A percentile compares a stretch with the other conserved stretches of the same genome.
phyloP scores from a whole-genome alignment of 1,140 invertebrate species.

The Drosophila cardini region DNA sequence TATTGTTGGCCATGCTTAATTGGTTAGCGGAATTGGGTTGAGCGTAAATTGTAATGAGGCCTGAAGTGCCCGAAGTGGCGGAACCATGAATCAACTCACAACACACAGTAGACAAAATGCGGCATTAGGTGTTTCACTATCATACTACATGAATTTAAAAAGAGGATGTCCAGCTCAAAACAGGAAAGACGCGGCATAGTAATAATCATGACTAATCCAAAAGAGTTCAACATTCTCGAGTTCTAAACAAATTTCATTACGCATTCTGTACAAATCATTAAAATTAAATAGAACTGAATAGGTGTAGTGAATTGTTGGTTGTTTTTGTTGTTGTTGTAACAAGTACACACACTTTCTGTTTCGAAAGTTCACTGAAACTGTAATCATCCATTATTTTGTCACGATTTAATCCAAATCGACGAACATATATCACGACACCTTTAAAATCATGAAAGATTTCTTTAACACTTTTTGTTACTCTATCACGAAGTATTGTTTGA shows the following conservation, averaged over 20 bases:
- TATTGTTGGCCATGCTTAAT: conserved; percentile 65
- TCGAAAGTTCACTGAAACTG: conserved; percentile 31
- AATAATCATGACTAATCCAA: conserved; percentile 42
- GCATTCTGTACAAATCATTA: conserved; percentile 10
- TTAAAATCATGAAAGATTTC: neutral
- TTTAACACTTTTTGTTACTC: neutral
- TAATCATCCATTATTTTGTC: conserved; percentile 29
- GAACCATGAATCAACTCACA: conserved; percentile 40
- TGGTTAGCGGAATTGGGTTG: conserved; percentile 70
- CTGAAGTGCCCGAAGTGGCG: conserved; percentile 29
- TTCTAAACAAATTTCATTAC: conserved; percentile 1
- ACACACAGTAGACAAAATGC: conserved; percentile 12
- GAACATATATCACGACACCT: conserved; percentile 25
- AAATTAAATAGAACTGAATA: neutral
- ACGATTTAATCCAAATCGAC: conserved; percentile 15
- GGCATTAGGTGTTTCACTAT: neutral
- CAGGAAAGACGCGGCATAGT: conserved; percentile 17
- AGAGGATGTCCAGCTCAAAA: conserved; percentile 34
- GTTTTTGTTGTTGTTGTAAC: no score
- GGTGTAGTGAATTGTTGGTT: no score
- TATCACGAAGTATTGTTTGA: neutral
- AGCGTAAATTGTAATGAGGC: conserved; percentile 70
- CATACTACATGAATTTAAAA: conserved; percentile 37
- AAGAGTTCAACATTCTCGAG: conserved; percentile 2
- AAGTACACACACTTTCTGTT: conserved; percentile 4